phyloP scores from a whole-genome alignment of 2,113 vertebrate genomes.

The Amblyornis subalaris region DNA sequence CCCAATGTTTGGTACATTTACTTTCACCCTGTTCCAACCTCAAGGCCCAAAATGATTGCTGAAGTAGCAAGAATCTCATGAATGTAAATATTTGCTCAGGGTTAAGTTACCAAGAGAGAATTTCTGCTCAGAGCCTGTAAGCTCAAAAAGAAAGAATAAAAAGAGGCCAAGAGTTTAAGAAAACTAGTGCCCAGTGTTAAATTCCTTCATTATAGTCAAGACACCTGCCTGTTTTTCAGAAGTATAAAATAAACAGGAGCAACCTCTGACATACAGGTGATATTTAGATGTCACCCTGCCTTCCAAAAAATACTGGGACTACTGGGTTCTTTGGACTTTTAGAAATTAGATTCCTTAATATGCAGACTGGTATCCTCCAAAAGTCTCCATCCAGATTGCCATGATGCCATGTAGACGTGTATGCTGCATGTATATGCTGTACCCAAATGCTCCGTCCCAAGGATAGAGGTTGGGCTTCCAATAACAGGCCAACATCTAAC shows the following conservation, averaged over 20 bases:
- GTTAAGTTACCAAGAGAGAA: constrained; percentile 21
- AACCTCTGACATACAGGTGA: background rate
- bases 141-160: constrained; percentile 7
- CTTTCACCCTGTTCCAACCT: background rate
- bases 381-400: background rate
- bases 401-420: accelerated
- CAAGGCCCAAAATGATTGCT: background rate
- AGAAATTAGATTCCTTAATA: background rate
- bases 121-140: constrained; percentile 11
- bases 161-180: constrained; percentile 46
- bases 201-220: background rate
- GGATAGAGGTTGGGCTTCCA: background rate
- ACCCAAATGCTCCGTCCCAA: background rate
- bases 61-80: constrained; percentile 49
- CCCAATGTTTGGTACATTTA: background rate
- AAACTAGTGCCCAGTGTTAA: background rate
- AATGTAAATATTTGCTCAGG: constrained; percentile 52
- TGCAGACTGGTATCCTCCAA: background rate
- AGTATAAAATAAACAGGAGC: background rate
- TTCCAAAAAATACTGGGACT: background rate
- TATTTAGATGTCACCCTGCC: background rate
- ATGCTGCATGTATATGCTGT: background rate
- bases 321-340: background rate
- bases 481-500: background rate
- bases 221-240: constrained; percentile 5